Conservation (phyloP, 2,888 invertebrate species). For the Lasioglossum lativentre region DNA sequence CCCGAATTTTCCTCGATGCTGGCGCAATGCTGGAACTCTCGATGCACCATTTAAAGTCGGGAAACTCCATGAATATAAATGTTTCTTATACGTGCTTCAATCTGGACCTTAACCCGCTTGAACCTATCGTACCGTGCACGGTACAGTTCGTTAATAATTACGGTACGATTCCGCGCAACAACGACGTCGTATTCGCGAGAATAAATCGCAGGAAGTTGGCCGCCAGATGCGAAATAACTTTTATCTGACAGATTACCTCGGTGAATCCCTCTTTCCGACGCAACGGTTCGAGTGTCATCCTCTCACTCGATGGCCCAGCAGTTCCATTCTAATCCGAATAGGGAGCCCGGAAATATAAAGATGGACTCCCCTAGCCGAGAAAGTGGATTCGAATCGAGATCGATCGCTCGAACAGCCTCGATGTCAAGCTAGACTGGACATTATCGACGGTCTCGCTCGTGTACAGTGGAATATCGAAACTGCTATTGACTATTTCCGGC, state of each 20-base stretch:
- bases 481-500: constrained; percentile 7
- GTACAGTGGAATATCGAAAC: not conserved
- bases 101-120: not conserved
- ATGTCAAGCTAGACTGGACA: not conserved
- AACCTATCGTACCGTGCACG: not conserved
- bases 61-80: not conserved
- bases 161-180: too few species aligned
- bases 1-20: not conserved
- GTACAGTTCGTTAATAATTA: not conserved
- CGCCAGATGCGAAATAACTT: not conserved
- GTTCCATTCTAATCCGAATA: constrained; percentile 1
- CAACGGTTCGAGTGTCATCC: not conserved
- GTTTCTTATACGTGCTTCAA: not conserved
- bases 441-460: not conserved
- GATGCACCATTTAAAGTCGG: not conserved
- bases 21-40: not conserved
- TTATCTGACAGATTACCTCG: constrained; percentile 21
- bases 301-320: not conserved
- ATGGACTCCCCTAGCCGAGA: too few species aligned
- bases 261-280: not conserved
- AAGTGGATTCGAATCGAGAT: not conserved
- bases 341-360: not conserved
- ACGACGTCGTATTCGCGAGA: not conserved
- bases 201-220: not conserved
- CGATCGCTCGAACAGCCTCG: not conserved